phyloP scores from a whole-genome alignment of 2,888 invertebrate genomes.

The Glyphotaelius pellucidus region DNA sequence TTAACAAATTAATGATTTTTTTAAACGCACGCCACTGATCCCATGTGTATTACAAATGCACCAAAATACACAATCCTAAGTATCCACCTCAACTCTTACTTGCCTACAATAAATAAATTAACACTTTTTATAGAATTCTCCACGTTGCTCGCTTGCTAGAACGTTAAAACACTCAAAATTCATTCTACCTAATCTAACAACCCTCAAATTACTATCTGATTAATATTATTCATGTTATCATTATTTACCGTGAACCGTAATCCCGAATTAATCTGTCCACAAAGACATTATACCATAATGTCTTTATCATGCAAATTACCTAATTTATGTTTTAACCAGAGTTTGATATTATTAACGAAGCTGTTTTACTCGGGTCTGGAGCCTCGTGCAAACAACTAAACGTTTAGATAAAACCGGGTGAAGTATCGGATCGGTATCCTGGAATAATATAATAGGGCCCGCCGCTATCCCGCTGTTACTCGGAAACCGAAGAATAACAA shows the following conservation, averaged over 20 bases:
- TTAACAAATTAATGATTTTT: too few relatives aligned
- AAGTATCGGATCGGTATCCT: not conserved
- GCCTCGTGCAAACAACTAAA: not conserved
- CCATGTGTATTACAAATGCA: too few relatives aligned
- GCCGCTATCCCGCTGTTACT: not conserved
- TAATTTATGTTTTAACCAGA: constrained; percentile 2
- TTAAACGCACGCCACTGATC: too few relatives aligned
- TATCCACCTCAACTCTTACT: too few relatives aligned
- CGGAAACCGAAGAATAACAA: not conserved
- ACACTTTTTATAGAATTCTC: too few relatives aligned
- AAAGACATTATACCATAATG: not conserved
- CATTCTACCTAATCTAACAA: not conserved
- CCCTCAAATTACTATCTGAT: not conserved
- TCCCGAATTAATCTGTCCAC: not conserved
- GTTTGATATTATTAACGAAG: not conserved
- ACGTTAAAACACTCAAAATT: not conserved
- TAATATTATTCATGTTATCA: not conserved
- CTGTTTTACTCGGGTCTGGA: not conserved
- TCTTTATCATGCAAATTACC: not conserved
- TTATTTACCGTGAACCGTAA: not conserved
- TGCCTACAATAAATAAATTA: too few relatives aligned
- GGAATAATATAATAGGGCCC: not conserved
- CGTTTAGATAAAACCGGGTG: not conserved
- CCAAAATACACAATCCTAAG: too few relatives aligned
- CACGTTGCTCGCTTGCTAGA: not conserved